Evolutionary conservation across 2,113 vertebrate species (phyloP), one percentile per base, ranked within the genome.

Genomic region (Mustelus asterias): DNA sequence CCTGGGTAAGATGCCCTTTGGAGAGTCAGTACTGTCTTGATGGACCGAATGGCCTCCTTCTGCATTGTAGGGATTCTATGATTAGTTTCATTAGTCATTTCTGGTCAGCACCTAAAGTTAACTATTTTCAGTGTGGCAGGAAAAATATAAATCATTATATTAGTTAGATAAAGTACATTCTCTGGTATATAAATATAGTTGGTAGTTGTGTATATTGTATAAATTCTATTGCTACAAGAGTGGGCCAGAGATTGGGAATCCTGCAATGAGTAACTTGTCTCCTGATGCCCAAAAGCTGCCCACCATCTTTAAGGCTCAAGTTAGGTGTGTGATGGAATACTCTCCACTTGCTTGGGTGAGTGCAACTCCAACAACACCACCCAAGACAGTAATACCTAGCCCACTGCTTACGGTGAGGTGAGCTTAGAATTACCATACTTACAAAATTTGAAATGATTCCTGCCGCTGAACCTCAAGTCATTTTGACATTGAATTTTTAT

Each of bases 391-490:
- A 58, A 14, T 89, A 14, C 48, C 26, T 89, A 60, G 48, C 48
- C 24, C 41, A 58, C 48, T 10, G 54, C 86, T 54, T 26, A 88
- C 13, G 20, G 37, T 86, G 41, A 58, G 41, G 18, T 86, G 41
- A 44, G 18, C 41, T 88, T 88, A 11, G 72, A 37, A 85, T 3
- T 41, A 18, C 18, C 37, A 41, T 86, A 37, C 13, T 44, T 94
- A 41, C 3, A 94, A 94, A 69, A 65, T 94, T 63, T 94, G 92
- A 94, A 67, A 69, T 94, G 7, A 94, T 93, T 93, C 60, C 13
- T 33, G 37, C 37, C 1, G 0, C 37, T 67, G 16, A 94, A 69
- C 11, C 8, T 37, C 18, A 22, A 60, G n/a, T 44, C 26, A 90
- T 90, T 58, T 90, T 94, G 67, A 5, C n/a, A 67, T 37, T 54